These are phyloP conservation scores for Acrobeloides nanus DNA, from an alignment of 2,888 invertebrate genomes.

Conservation along the genomic window DNA sequence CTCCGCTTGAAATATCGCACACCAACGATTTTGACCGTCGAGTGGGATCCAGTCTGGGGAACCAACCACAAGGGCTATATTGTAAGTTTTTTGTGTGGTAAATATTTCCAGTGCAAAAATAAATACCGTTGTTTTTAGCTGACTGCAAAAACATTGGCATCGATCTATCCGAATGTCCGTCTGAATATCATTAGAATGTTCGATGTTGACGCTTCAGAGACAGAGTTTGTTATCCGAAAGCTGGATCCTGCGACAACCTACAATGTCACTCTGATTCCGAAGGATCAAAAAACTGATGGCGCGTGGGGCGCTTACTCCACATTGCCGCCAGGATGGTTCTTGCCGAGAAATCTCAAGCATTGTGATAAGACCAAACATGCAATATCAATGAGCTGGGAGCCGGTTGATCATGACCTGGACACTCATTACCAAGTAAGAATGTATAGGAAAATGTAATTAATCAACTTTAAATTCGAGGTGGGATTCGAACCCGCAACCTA, in stretches of 20 bases:
- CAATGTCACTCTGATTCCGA: slow-evolving; percentile 49
- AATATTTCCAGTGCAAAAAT: not conserved
- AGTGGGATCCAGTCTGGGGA: slow-evolving; percentile 53
- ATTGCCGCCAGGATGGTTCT: slow-evolving; percentile 52
- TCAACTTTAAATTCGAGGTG: no score
- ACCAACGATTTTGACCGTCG: slow-evolving; percentile 51
- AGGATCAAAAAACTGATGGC: slow-evolving; percentile 39
- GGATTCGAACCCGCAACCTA: no score
- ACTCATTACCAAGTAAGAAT: slow-evolving; percentile 46
- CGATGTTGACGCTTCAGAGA: slow-evolving; percentile 42
- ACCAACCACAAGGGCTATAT: slow-evolving; percentile 45
- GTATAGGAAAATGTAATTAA: no score
- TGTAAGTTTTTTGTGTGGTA: slow-evolving; percentile 23
- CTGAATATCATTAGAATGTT: slow-evolving; percentile 39
- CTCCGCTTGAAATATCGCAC: slow-evolving; percentile 50
- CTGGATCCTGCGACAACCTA: slow-evolving; percentile 51
- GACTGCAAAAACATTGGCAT: slow-evolving; percentile 43
- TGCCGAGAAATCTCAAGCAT: slow-evolving; percentile 48
- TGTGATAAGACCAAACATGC: slow-evolving; percentile 52
- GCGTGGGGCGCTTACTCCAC: slow-evolving; percentile 54
- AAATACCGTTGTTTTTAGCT: slow-evolving; percentile 29
- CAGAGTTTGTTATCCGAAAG: slow-evolving; percentile 44
- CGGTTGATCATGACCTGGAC: slow-evolving; percentile 44
- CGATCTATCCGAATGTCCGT: slow-evolving; percentile 39
- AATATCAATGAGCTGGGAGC: slow-evolving; percentile 52